Evolutionary conservation across 2,888 invertebrate species (phyloP).

Genomic region (Poecilobothrus nobilitatus): DNA sequence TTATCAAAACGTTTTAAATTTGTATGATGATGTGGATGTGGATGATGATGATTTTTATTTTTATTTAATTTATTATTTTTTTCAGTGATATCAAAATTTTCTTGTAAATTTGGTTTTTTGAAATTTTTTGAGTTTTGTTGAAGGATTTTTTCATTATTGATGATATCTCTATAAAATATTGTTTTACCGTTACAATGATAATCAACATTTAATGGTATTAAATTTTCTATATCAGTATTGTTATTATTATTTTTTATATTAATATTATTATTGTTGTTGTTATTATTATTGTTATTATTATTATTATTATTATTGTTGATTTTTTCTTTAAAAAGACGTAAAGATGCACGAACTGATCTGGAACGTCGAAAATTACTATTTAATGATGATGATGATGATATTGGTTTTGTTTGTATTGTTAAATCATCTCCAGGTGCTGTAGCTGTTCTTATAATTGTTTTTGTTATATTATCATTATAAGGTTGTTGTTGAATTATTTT

Average conservation of each 20-base stretch:
- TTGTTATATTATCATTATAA: background rate
- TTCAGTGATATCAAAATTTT: background rate
- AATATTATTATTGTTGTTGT: background rate
- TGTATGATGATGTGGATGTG: no score
- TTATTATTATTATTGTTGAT: constrained; percentile 20
- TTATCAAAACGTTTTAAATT: background rate
- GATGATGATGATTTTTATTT: background rate
- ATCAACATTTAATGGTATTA: background rate
- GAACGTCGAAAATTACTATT: constrained; percentile 48
- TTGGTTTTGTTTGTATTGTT: constrained; percentile 4
- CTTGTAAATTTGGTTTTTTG: background rate
- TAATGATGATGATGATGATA: background rate
- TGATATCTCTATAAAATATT: background rate
- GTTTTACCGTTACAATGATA: background rate
- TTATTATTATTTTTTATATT: background rate
- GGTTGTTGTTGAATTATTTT: background rate
- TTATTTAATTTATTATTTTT: constrained; percentile 5
- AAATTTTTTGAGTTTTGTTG: background rate
- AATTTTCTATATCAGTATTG: background rate
- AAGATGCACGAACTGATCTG: constrained; percentile 61
- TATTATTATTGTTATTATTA: background rate
- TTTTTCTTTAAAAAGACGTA: constrained; percentile 58
- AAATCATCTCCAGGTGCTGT: no score
- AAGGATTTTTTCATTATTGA: background rate
- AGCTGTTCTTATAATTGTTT: no score